Evolutionary conservation across 1,140 invertebrate species (phyloP), one percentile per base, ranked within the genome.

Genomic region (Uloborus diversus): DNA sequence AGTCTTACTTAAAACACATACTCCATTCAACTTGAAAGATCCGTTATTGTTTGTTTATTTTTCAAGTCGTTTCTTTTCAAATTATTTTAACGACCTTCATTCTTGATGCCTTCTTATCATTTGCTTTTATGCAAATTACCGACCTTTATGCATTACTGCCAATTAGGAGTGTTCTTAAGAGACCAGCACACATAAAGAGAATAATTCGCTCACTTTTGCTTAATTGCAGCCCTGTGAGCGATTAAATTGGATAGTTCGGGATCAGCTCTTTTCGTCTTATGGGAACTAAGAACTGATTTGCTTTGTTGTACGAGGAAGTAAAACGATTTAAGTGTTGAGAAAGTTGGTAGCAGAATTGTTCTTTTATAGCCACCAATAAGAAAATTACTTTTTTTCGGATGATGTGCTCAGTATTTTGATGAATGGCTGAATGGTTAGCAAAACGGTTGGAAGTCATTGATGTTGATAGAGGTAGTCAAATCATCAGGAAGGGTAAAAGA

Each of bases 111-210:
- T 51, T 75, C 57, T 64, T 64, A 64, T 75, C 71, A 75, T 75
- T 64, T 51, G 42, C 42, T 75, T 62, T n/a, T 75, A 75, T 64
- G 71, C 71, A 75, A 75, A 75, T 75, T 75, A 64, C 57, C 56
- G 71, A 28, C 57, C 42, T 75, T 23, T 64, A 75, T 33, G 37
- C 71, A 64, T 75, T 75, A 75, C 59, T 75, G 28, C 59, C 71
- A 75, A 75, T 75, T 75, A 75, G 59, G 30, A 64, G 11, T 33
- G 11, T 61, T 53, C 61, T 75, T 73, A 75, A 75, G 59, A 64
- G 47, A 33, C 56, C 25, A 32, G 23, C 30, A 23, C 57, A 64
- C 42, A 64, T 62, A 75, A 75, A 75, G 59, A 25, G 57, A 64
- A 75, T 75, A 42, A 64, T 75, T 75, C 37, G 27, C 59, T 25